Conservation (phyloP, 2,888 invertebrate species). For the Lasioglossum figueresi region DNA sequence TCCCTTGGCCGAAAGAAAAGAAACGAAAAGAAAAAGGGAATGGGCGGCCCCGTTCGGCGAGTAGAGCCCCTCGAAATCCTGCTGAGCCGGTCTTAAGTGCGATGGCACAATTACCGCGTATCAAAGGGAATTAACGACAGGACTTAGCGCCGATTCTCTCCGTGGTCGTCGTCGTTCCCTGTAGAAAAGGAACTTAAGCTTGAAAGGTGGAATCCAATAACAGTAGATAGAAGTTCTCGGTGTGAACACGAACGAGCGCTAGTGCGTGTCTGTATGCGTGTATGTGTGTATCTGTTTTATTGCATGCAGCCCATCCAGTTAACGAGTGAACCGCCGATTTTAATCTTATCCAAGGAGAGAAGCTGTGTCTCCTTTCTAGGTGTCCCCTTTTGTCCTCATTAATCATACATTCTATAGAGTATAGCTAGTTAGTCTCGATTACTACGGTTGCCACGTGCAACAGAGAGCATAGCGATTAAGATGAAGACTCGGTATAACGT, state of each 20-base stretch:
- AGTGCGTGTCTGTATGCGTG: conserved; percentile 43
- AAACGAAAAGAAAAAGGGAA: not conserved
- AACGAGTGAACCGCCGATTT: conserved; percentile 32
- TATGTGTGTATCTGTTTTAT: conserved; percentile 46
- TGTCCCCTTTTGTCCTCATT: conserved; percentile 48
- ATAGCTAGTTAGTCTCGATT: conserved; percentile 43
- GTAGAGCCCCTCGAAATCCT: conserved; percentile 51
- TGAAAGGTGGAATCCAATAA: conserved; percentile 22
- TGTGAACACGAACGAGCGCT: conserved; percentile 42
- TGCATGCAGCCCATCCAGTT: conserved; percentile 61
- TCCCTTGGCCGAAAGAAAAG: conserved; percentile 22
- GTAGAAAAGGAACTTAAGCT: conserved; percentile 6
- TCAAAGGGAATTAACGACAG: conserved; percentile 25
- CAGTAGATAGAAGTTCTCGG: conserved; percentile 64
- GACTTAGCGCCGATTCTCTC: conserved; percentile 31
- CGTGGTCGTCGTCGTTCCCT: conserved; percentile 38
- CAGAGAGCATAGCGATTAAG: conserved; percentile 1
- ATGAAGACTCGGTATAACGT: not conserved
- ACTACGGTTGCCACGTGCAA: not conserved
- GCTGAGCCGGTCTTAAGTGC: conserved; percentile 70
- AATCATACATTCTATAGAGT: conserved; percentile 31
- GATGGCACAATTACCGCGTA: conserved; percentile 54
- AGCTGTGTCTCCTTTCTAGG: conserved; percentile 54
- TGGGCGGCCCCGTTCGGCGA: conserved; percentile 37
- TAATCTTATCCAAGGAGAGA: conserved; percentile 28